Evolutionary conservation across 1,140 invertebrate genomes (phyloP).

Genomic region (Drosophila parabipectinata): DNA sequence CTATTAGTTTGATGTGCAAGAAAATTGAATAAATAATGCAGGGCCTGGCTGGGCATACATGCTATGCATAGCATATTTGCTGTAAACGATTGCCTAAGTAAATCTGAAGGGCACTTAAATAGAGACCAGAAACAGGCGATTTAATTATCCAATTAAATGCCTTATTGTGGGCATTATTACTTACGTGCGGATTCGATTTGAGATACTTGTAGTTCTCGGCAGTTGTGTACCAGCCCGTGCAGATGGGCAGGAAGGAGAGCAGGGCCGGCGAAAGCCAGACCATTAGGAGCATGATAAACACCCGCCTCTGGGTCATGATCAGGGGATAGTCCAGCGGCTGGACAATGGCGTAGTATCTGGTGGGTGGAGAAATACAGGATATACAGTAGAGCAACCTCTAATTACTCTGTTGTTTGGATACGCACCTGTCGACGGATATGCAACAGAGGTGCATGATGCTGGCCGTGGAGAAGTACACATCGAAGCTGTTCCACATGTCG

Average conservation of each 20-base stretch:
- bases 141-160: slow-evolving; percentile 28
- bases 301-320: slow-evolving; percentile 92
- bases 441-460: slow-evolving; percentile 94
- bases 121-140: neutral
- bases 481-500: slow-evolving; percentile 97
- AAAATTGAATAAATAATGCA: slow-evolving; percentile 71
- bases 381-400: neutral
- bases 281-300: slow-evolving; percentile 91
- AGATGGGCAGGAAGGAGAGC: slow-evolving; percentile 97
- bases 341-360: slow-evolving; percentile 94
- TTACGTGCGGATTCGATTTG: slow-evolving; percentile 88
- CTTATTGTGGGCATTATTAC: slow-evolving; percentile 27
- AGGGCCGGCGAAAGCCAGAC: slow-evolving; percentile 97
- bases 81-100: slow-evolving; percentile 5
- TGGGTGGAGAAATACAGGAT: neutral
- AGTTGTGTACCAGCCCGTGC: slow-evolving; percentile 96
- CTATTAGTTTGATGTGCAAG: slow-evolving; percentile 62
- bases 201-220: slow-evolving; percentile 90
- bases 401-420: neutral
- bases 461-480: slow-evolving; percentile 97
- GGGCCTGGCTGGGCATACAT: neutral
- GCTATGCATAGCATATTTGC: neutral
- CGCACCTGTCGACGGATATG: slow-evolving; percentile 90
- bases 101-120: slow-evolving; percentile 13
- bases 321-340: slow-evolving; percentile 94